Evolutionary conservation across 2,888 invertebrate genomes (phyloP).

Genomic region (Andrena hattorfiana): DNA sequence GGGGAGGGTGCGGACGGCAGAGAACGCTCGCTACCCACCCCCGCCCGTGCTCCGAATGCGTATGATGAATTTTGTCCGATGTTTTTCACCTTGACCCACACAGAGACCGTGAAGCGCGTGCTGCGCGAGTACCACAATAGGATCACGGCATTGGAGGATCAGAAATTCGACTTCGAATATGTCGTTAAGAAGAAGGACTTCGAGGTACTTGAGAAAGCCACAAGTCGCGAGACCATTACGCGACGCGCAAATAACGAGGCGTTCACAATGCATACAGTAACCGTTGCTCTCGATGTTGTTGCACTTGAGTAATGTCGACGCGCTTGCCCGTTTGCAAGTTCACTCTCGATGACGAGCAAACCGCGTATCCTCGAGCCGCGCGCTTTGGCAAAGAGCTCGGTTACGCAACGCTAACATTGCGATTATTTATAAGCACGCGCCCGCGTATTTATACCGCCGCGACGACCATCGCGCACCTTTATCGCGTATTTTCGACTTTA

Average conservation of each 20-base stretch:
- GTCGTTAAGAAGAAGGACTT: conserved; percentile 99
- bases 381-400: conserved; percentile 48
- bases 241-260: conserved; percentile 62
- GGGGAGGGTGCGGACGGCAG: background rate
- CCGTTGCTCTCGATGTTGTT: conserved; percentile 68
- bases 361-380: conserved; percentile 26
- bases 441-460: conserved; percentile 5
- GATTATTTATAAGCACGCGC: conserved; percentile 35
- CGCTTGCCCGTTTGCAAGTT: conserved; percentile 55
- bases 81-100: conserved; percentile 76
- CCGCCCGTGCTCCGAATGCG: conserved; percentile 15
- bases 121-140: conserved; percentile 95
- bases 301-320: conserved; percentile 63
- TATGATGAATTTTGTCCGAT: conserved; percentile 61
- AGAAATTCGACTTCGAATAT: conserved; percentile 99
- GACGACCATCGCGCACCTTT: background rate
- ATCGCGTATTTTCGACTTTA: conserved; percentile 13
- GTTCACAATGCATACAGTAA: conserved; percentile 54
- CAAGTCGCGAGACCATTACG: conserved; percentile 45
- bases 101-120: conserved; percentile 92
- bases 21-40: background rate
- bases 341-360: conserved; percentile 25
- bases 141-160: conserved; percentile 95
- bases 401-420: conserved; percentile 41
- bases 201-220: conserved; percentile 91